Evolutionary conservation across 2,888 invertebrate genomes (phyloP), one percentile per base, ranked within the genome.

Genomic region (Salpingus planirostris): DNA sequence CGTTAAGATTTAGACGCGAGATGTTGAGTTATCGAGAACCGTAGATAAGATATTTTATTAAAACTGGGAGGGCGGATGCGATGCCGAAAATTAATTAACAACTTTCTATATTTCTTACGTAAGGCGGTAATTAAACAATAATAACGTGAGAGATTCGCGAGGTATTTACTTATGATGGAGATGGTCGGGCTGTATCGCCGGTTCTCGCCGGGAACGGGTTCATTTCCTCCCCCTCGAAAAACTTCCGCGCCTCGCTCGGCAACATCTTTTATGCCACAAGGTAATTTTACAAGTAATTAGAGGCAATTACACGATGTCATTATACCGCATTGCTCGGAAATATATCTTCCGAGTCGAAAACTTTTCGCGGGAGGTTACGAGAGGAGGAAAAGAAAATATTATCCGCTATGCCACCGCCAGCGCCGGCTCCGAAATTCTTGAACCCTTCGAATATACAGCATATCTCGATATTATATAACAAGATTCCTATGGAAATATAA

Each of bases 221-320:
- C 55, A 58, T 61, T 60, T 60, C 61, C 58, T 51, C 48, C 47
- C 46, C 52, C 51, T 44, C 48, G 49, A 58, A 62, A 62, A 62
- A 62, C 55, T 60, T 60, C 46, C 47, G 44, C 44, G 18, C 39
- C n/a, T n/a, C 13, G 21, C 29, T 26, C 46, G 50, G 47, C 50
- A 54, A 57, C 61, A 62, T 64, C 65, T 63, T 63, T 64, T 63
- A 62, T 59, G 60, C 64, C 65, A 62, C 62, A 66, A 66, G 66
- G 65, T 66, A 64, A 65, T 66, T 66, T 66, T 60, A 63, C 65
- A 65, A 66, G 65, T 66, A 67, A 67, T 66, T 66, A 65, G 61
- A 62, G 60, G 64, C 64, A 65, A 65, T 67, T 67, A 65, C 64
- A 57, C 54, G 60, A 62, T 57, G 63, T 65, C 65, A 56, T 66